phyloP scores from a whole-genome alignment of 2,888 invertebrate species.

The Malacosoma neustria region DNA sequence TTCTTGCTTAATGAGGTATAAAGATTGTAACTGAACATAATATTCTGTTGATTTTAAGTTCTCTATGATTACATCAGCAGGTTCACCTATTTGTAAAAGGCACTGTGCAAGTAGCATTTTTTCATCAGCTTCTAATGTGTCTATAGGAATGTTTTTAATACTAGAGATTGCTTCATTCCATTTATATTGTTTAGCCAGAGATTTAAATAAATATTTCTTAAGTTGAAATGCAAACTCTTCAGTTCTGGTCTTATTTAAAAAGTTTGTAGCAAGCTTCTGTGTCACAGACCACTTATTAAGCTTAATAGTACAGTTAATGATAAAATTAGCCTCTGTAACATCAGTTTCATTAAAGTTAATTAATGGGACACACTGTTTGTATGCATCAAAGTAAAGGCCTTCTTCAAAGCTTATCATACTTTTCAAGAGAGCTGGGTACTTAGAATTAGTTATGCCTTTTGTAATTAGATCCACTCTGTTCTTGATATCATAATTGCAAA shows the following conservation, averaged over 20 bases:
- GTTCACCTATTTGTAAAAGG: slow-evolving; percentile 43
- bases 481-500: slow-evolving; percentile 51
- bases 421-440: slow-evolving; percentile 76
- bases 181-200: slow-evolving; percentile 60
- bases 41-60: slow-evolving; percentile 36
- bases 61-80: slow-evolving; percentile 33
- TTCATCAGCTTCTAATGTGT: slow-evolving; percentile 32
- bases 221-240: slow-evolving; percentile 29
- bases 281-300: slow-evolving; percentile 55
- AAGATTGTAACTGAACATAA: slow-evolving; percentile 59
- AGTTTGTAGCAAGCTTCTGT: slow-evolving; percentile 53
- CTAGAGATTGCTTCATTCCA: slow-evolving; percentile 61
- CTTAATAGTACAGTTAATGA: slow-evolving; percentile 52
- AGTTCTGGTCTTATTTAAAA: slow-evolving; percentile 49
- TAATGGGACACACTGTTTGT: slow-evolving; percentile 56
- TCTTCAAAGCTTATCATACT: slow-evolving; percentile 71
- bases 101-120: slow-evolving; percentile 45
- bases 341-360: slow-evolving; percentile 54
- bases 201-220: slow-evolving; percentile 41
- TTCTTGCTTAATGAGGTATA: slow-evolving; percentile 60
- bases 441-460: slow-evolving; percentile 73
- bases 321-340: slow-evolving; percentile 43
- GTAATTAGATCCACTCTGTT: slow-evolving; percentile 67
- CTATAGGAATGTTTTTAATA: slow-evolving; percentile 35
- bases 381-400: slow-evolving; percentile 72